phyloP scores from a whole-genome alignment of 2,113 vertebrate genomes.

The Alethe castanea region DNA sequence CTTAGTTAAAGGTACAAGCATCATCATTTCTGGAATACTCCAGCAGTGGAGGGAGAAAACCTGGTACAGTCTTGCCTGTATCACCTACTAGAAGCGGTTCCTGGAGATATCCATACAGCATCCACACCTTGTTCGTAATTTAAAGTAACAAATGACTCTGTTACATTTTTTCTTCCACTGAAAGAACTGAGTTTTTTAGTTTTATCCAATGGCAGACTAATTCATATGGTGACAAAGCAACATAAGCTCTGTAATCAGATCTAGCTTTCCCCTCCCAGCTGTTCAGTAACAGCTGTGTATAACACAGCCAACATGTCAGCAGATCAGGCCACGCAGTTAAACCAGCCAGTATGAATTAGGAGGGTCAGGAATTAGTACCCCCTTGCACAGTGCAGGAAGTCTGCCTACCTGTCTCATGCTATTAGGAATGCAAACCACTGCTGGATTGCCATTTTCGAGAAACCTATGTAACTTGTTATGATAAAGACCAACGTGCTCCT shows the following conservation, averaged over 20 bases:
- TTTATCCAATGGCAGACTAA: neutral
- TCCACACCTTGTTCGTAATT: neutral
- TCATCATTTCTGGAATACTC: neutral
- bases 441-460: neutral
- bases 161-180: neutral
- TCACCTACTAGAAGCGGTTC: neutral
- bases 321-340: neutral
- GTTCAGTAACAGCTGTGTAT: rapidly evolving
- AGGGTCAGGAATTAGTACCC: neutral
- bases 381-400: neutral
- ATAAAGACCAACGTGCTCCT: neutral
- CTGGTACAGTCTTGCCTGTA: neutral
- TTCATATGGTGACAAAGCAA: neutral
- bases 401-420: neutral
- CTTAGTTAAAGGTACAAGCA: neutral
- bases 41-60: neutral
- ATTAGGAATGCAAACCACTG: neutral
- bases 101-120: neutral
- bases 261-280: neutral
- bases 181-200: neutral
- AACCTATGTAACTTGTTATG: rapidly evolving
- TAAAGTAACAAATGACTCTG: neutral
- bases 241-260: neutral
- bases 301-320: neutral
- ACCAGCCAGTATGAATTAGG: neutral